phyloP scores from a whole-genome alignment of 2,113 vertebrate genomes.

The Tapirus terrestris region DNA sequence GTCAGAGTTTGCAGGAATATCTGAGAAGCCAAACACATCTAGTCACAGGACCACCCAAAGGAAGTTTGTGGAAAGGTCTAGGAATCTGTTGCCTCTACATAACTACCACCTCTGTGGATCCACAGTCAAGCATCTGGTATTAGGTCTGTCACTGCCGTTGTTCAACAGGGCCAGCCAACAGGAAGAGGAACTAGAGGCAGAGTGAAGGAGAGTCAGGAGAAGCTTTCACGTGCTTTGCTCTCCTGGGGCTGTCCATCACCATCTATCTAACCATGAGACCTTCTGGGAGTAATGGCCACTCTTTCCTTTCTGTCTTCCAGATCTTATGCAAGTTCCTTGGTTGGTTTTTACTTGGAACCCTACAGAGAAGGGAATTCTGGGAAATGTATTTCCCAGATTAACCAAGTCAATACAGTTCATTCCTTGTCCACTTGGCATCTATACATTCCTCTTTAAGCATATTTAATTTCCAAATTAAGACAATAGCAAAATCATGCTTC shows the following conservation, averaged over 20 bases:
- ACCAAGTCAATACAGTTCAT: background rate
- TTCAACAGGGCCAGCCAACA: background rate
- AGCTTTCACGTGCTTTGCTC: background rate
- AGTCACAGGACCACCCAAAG: background rate
- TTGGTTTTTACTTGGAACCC: background rate
- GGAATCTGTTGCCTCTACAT: background rate
- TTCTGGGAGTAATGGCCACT: background rate
- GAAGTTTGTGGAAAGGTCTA: background rate
- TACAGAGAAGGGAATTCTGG: background rate
- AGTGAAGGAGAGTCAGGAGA: too few relatives aligned
- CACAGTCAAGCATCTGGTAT: background rate
- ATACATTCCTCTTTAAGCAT: background rate
- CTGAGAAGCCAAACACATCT: background rate
- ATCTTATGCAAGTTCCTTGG: background rate
- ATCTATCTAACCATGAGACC: background rate
- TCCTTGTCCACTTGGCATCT: background rate
- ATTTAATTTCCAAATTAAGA: conserved; percentile 1
- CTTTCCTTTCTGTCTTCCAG: background rate
- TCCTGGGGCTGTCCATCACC: background rate
- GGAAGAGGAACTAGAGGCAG: background rate
- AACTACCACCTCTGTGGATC: background rate
- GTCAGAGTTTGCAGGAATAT: background rate
- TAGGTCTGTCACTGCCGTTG: background rate
- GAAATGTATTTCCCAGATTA: background rate
- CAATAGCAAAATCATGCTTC: background rate